phyloP scores from a whole-genome alignment of 2,113 vertebrate species.

The Pollimyrus isidori region DNA sequence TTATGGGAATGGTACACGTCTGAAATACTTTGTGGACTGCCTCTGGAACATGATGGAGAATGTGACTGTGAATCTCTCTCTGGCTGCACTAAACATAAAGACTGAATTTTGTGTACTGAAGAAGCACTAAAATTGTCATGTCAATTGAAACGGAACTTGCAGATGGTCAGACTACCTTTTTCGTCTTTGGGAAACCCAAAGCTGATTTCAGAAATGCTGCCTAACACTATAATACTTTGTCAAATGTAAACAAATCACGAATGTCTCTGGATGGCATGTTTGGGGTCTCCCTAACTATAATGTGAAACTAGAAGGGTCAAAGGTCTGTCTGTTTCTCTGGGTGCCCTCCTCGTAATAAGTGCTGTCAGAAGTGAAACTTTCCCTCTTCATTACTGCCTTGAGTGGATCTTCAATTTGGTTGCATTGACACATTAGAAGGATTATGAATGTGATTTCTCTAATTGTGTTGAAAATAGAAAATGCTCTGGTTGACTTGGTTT shows the following conservation, averaged over 20 bases:
- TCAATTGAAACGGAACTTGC: background rate
- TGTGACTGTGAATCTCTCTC: background rate
- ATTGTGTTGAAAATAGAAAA: background rate
- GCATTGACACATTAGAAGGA: background rate
- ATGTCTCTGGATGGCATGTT: background rate
- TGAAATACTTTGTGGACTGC: background rate
- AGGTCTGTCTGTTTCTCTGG: background rate
- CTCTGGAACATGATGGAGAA: background rate
- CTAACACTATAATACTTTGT: background rate
- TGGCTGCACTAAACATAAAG: slow-evolving; percentile 5
- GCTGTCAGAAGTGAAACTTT: background rate
- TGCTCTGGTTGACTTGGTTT: background rate
- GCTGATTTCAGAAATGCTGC: slow-evolving; percentile 5
- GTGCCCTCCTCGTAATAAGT: background rate
- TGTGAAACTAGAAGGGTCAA: background rate
- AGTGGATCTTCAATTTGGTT: background rate
- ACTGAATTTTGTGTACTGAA: background rate
- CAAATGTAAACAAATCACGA: background rate
- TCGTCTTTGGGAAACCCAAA: background rate
- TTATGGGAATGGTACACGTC: background rate
- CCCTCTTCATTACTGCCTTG: background rate
- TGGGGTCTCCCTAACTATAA: background rate
- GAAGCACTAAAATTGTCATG: background rate
- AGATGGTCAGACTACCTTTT: background rate
- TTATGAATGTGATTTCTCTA: background rate